Base-by-base conservation (phyloP, 1,140 invertebrate genomes). In the Akabosia matsudoensis region DNA sequence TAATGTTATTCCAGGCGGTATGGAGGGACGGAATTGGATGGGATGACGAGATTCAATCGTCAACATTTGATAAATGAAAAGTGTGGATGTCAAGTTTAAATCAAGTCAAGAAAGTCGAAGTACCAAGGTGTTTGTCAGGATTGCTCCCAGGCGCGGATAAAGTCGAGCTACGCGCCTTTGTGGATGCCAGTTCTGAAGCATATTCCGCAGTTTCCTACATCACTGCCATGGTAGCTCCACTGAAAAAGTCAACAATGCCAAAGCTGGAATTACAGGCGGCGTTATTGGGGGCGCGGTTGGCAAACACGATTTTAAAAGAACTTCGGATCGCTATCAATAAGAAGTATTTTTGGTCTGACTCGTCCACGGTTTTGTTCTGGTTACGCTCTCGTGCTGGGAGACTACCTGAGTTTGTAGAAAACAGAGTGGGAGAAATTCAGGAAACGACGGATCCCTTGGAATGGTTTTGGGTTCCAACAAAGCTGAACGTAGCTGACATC, bases 401-500 rank as follows among this genome's bases (percentile, higher is more conserved):
- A 1, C 80, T 73, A n/a, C 78, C 79, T 28, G 30, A 33, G 34
- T 82, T 79, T 30, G 81, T 82, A 2, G 61, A 24, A 18, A 75
- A 80, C 33, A 18, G 81, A 13, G 76, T 83, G 0, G 67, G 74
- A 24, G 82, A 81, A 64, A 82, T 83, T n/a, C 73, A 76, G 34
- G 76, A 73, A 45, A 37, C 71, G 10, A 76, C 79, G 1, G 22
- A 71, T 7, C 51, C 73, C 13, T 14, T 74, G 0, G 18, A 77
- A 2, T 83, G 82, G 82, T 1, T 30, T 0, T 76, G 81, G 77
- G 61, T 79, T n/a, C 76, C 77, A 24, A 75, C 73, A 14, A 34
- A 56, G 7, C 24, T 74, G 14, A 83, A 83, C 71, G 82, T 82
- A 1, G 51, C 51, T 2, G 76, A 77, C 70, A 51, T 73, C 1